Base-by-base conservation (phyloP, 2,888 invertebrate species). In the Epinotia demarniana region DNA sequence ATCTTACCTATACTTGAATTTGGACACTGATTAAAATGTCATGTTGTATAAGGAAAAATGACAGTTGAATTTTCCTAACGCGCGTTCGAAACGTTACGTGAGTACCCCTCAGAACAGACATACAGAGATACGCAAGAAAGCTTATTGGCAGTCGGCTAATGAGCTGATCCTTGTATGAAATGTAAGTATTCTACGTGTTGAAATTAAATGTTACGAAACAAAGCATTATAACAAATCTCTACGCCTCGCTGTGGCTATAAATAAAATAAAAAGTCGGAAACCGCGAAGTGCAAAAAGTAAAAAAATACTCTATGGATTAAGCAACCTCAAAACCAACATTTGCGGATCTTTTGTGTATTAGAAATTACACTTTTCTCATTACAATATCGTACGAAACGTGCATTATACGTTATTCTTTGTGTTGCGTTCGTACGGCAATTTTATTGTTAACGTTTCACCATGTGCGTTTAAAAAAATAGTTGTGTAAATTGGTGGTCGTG, bases 351-450 rank as follows among this genome's bases (percentile, higher is more conserved):
- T 68, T 68, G 57, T 67, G 55, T 19, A 19, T 58, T 58, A 58
- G 57, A 68, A 68, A 68, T 58, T 57, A 58, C 46, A n/a, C 18
- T 46, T 69, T 46, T 69, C 23, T 46, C 43, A 69, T 69, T 69
- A 60, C 46, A 58, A 69, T 69, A 46, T 69, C n/a, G 23, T 60
- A 69, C n/a, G 69, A 69, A 69, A 69, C 69, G 46, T 60, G 69
- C 58, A 60, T 69, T 69, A 69, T 69, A 69, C 46, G 12, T 58
- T 57, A 39, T 64, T 64, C 23, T 66, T 23, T 64, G 27, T 3
- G 33, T 61, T 61, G 27, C 27, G 63, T 46, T 60, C n/a, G 58
- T 60, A 69, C 23, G 46, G 58, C 69, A 60, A n/a, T 58, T 58
- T 46, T n/a, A 60, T 69, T 69, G 69, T 69, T 69, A 43, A 8